phyloP scores from a whole-genome alignment of 2,113 vertebrate genomes.

The Thunnus thynnus region DNA sequence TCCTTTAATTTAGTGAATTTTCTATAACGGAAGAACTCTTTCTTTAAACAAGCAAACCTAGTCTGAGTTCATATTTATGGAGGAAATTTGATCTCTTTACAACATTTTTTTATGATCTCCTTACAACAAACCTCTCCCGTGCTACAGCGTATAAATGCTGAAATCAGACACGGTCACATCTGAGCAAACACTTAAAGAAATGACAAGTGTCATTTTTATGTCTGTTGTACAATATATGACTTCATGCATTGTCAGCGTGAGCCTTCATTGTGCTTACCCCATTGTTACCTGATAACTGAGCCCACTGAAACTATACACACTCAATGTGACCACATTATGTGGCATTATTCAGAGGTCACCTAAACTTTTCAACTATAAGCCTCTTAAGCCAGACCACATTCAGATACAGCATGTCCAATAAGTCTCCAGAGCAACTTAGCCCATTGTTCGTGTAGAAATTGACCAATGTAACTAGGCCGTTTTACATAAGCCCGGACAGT shows the following conservation, averaged over 20 bases:
- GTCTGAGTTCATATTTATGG: neutral
- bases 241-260: constrained; percentile 47
- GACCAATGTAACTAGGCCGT: constrained; percentile 83
- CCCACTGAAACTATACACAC: constrained; percentile 70
- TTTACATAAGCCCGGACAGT: constrained; percentile 79
- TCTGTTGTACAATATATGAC: constrained; percentile 18
- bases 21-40: too few relatives aligned
- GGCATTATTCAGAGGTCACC: constrained; percentile 84
- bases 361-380: constrained; percentile 84
- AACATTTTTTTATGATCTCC: neutral
- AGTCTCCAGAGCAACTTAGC: constrained; percentile 81
- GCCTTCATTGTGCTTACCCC: constrained; percentile 52
- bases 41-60: neutral
- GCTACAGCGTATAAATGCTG: neutral
- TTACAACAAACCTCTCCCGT: neutral
- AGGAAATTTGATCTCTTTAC: neutral
- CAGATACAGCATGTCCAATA: constrained; percentile 83
- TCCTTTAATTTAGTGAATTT: too few relatives aligned
- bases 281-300: constrained; percentile 73
- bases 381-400: constrained; percentile 83
- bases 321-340: constrained; percentile 74
- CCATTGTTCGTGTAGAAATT: constrained; percentile 82
- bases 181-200: constrained; percentile 4
- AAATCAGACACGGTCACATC: constrained; percentile 19
- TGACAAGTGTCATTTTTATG: constrained; percentile 14